Evolutionary conservation across 2,113 vertebrate genomes (phyloP), one percentile per base, ranked within the genome.

Genomic region (Bubo blakistoni): DNA sequence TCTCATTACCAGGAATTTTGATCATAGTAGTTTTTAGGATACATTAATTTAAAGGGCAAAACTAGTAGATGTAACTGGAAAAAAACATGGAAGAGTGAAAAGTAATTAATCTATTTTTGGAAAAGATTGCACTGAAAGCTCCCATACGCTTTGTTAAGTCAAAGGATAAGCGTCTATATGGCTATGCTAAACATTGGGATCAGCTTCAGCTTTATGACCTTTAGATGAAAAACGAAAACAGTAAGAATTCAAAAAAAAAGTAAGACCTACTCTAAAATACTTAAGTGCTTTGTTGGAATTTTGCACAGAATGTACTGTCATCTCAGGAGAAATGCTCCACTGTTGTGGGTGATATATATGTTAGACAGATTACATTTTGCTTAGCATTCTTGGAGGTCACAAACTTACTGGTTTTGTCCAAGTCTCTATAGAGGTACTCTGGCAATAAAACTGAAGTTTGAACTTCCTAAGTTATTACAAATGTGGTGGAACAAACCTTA

Each of bases 1-100:
- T 58, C 85, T 92, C 73, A 81, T 87, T 96, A 88, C 72, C 46
- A 81, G 82, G 82, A 88, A 91, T 90, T 93, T 32, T 74, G 38
- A 71, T 84, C 61, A 57, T 9, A 81, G 51, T 36, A 74, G 55
- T 69, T 94, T 76, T 92, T 67, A 81, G 63, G 47, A 22, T 59
- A 81, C 24, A 25, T 81, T 78, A 76, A 81, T 81, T 85, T 93
- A 74, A 93, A 93, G 59, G 51, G 36, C 26, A 85, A 89, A 88
- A 21, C 1, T 17, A 63, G 38, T 32, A 58, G 36, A n/a, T n/a
- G 25, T 22, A 85, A 57, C 51, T 47, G 38, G n/a, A 74, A 91
- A 71, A 87, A 88, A 84, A 32, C 4, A 72, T 0, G 38, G 51
- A 89, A 55, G 73, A 58, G 4, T 57, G 20, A 40, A 46, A 78